These are phyloP conservation scores for Morone chrysops DNA, from an alignment of 2,113 vertebrate species.

Conservation along the genomic window DNA sequence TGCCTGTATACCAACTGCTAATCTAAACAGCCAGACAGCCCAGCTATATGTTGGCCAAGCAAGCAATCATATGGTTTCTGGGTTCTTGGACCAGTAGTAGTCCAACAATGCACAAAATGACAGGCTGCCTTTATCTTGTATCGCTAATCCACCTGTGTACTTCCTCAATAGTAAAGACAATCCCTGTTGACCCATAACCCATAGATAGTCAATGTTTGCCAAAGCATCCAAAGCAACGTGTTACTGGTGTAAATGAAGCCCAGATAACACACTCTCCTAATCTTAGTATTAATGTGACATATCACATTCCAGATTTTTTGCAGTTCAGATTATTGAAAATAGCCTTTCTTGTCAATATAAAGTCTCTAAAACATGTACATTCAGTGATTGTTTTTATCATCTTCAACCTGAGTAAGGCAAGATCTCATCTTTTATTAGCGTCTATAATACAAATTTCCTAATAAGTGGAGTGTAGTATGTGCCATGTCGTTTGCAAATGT, in stretches of 20 bases:
- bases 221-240: neutral
- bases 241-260: neutral
- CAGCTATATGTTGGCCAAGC: neutral
- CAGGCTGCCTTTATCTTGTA: neutral
- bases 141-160: neutral
- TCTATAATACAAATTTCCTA: neutral
- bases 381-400: neutral
- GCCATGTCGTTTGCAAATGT: neutral
- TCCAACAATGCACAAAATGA: neutral
- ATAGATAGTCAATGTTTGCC: neutral
- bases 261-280: neutral
- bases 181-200: neutral
- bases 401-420: neutral
- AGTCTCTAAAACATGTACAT: neutral
- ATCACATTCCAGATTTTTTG: neutral
- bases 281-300: neutral
- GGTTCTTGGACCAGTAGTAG: neutral
- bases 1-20: neutral
- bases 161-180: neutral
- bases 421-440: neutral
- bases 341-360: neutral
- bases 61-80: neutral
- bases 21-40: neutral
- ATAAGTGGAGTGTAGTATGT: neutral
- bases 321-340: neutral